phyloP scores from a whole-genome alignment of 2,888 invertebrate genomes.

The Petrolisthes manimaculis region DNA sequence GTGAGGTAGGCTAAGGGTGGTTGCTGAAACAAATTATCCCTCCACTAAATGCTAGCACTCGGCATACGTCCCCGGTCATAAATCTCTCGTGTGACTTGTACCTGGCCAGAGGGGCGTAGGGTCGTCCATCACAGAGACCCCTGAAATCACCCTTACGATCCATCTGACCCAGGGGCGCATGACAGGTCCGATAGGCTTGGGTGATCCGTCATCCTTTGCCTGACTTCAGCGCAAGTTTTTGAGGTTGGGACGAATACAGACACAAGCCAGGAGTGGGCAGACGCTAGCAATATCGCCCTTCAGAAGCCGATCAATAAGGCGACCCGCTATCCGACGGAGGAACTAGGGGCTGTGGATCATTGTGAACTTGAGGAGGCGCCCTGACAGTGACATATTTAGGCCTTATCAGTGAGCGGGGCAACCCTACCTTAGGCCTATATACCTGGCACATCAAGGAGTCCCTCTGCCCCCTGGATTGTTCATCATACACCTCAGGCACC shows the following conservation, averaged over 20 bases:
- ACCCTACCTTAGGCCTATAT: slow-evolving; percentile 47
- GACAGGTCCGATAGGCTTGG: slow-evolving; percentile 19
- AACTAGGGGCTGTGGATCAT: slow-evolving; percentile 32
- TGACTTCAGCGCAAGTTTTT: slow-evolving; percentile 55
- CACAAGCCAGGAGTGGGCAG: slow-evolving; percentile 24
- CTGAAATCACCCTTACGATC: slow-evolving; percentile 41
- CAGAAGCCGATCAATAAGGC: slow-evolving; percentile 26
- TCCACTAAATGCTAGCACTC: slow-evolving; percentile 60
- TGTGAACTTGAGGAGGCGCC: not conserved
- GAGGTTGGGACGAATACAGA: slow-evolving; percentile 50
- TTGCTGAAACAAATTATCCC: slow-evolving; percentile 56
- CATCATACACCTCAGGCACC: too few relatives aligned
- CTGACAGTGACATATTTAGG: slow-evolving; percentile 57
- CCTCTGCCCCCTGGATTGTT: too few relatives aligned
- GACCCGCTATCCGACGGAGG: not conserved
- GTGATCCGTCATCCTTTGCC: slow-evolving; percentile 54
- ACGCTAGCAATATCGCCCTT: slow-evolving; percentile 29
- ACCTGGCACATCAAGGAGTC: slow-evolving; percentile 44
- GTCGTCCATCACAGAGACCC: not conserved
- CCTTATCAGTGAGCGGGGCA: slow-evolving; percentile 52
- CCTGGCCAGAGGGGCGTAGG: slow-evolving; percentile 43
- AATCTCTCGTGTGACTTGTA: slow-evolving; percentile 55
- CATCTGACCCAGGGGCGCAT: slow-evolving; percentile 23
- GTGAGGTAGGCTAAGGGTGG: not conserved
- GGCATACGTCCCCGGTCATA: slow-evolving; percentile 56